Evolutionary conservation across 2,797 vertebrate species (phyloP), one percentile per base, ranked within the genome.

Genomic region (Myotis pilosus): DNA sequence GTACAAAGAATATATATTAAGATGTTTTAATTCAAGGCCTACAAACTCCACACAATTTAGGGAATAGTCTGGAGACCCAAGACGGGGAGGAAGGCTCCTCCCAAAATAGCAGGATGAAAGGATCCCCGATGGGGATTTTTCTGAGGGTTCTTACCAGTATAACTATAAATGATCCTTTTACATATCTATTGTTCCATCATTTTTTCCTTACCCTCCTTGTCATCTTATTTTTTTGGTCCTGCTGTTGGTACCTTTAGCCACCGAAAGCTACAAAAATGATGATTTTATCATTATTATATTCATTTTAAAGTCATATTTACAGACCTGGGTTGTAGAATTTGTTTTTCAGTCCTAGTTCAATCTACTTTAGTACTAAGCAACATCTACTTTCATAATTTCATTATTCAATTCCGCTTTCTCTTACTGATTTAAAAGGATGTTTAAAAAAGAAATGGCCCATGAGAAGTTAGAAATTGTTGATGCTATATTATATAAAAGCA

Each of bases 401-500:
- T 92, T 90, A 81, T 94, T 95, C 53, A n/a, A 38, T 84, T 96
- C 78, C 8, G 71, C 80, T 96, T 95, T 69, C 68, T 60, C 38
- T 93, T 72, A 93, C 80, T 71, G 84, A 90, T 96, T 92, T 83
- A 87, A 95, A 96, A 93, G 71, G 83, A 66, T 95, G 44, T 88
- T 68, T 90, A 44, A 16, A 53, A 93, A 74, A 38, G 25, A 66
- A 87, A 75, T 75, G 57, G 8, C 38, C 38, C 76, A 57, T 88
- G 86, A 96, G 85, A 91, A 96, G 28, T 20, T 94, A 80, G 94
- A 97, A 96, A 72, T 53, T 0, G 10, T 60, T 74, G 51, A 66
- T 72, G 76, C 75, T 94, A 55, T 0, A 36, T 55, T 87, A 49
- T n/a, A 82, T 71, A 95, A 83, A 96, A 97, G 91, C 95, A 96